These are phyloP conservation scores for Drosophila serrata DNA, from an alignment of 1,140 invertebrate species.

Conservation along the genomic window DNA sequence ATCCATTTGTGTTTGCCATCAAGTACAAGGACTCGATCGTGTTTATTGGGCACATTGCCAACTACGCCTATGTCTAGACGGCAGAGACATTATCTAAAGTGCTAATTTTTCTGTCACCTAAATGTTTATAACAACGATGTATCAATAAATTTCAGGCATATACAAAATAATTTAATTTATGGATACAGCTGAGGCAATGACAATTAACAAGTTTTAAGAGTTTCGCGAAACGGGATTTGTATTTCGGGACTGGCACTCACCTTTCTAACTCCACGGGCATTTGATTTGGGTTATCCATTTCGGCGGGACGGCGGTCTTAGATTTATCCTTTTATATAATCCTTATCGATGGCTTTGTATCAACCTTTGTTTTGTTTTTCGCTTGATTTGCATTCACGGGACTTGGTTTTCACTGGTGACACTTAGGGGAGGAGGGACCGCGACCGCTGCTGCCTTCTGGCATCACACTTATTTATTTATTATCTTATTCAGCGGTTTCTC, in stretches of 20 bases:
- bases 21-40: constrained; percentile 76
- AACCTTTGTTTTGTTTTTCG: constrained; percentile 50
- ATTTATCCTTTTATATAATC: constrained; percentile 42
- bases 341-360: constrained; percentile 48
- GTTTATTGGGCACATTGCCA: constrained; percentile 78
- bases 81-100: neutral
- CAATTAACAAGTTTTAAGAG: constrained; percentile 7
- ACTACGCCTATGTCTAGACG: constrained; percentile 75
- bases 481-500: constrained; percentile 32
- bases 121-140: constrained; percentile 8
- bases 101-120: constrained; percentile 28
- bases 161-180: constrained; percentile 31
- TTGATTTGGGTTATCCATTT: constrained; percentile 78
- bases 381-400: constrained; percentile 56
- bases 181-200: neutral
- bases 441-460: constrained; percentile 36
- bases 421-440: constrained; percentile 8
- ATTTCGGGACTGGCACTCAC: constrained; percentile 52
- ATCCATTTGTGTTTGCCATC: constrained; percentile 79
- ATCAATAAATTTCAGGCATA: constrained; percentile 4
- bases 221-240: neutral
- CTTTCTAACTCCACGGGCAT: constrained; percentile 77
- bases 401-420: constrained; percentile 39
- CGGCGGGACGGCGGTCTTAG: neutral
- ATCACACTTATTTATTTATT: constrained; percentile 57